Evolutionary conservation across 2,888 invertebrate species (phyloP).

Genomic region (Apamea epomidion): DNA sequence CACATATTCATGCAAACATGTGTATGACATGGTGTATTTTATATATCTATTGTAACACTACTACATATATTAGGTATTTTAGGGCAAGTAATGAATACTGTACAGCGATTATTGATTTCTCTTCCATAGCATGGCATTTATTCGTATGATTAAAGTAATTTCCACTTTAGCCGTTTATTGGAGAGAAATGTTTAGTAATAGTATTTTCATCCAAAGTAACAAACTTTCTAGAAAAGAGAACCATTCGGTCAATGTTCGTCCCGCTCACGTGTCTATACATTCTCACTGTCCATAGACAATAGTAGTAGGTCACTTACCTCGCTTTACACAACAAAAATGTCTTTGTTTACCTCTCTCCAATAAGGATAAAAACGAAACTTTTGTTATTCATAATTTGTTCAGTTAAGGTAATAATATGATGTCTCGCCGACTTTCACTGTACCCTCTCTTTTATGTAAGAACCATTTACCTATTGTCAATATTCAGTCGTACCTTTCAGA

Average conservation of each 20-base stretch:
- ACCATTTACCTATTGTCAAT: constrained; percentile 26
- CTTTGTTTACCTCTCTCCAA: constrained; percentile 31
- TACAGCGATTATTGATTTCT: not conserved
- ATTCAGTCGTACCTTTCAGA: constrained; percentile 10
- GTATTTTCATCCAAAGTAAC: not conserved
- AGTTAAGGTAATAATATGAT: constrained; percentile 60
- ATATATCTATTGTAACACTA: not conserved
- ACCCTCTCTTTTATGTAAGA: constrained; percentile 60
- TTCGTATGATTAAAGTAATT: not conserved
- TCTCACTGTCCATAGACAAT: not conserved
- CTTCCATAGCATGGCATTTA: not conserved
- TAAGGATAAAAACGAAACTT: constrained; percentile 34
- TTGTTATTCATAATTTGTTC: constrained; percentile 65
- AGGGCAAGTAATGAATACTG: not conserved
- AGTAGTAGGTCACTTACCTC: constrained; percentile 11
- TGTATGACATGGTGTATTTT: constrained; percentile 14
- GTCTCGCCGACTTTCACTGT: constrained; percentile 62
- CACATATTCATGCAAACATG: constrained; percentile 7
- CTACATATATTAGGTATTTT: not conserved
- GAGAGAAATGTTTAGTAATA: not conserved
- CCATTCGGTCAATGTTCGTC: not conserved
- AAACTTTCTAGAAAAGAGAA: not conserved
- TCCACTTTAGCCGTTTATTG: not conserved
- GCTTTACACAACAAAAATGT: constrained; percentile 1
- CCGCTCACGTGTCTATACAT: not conserved